Evolutionary conservation across 2,113 vertebrate species (phyloP), one percentile per base, ranked within the genome.

Genomic region (Charina bottae): DNA sequence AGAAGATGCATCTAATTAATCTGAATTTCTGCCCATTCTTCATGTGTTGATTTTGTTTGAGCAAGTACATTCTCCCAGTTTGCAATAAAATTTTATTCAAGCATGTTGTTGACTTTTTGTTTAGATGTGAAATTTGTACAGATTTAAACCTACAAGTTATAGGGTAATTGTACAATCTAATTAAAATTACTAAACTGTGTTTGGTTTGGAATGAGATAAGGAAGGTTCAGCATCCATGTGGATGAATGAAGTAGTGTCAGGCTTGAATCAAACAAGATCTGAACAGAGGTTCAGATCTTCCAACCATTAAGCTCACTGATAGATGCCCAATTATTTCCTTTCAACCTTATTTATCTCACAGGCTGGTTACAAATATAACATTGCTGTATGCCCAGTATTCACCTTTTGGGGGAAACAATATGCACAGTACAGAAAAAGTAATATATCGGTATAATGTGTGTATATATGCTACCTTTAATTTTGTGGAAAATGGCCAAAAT

Each of bases 1-100:
- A 92, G 89, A 95, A 93, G 92, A 96, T 90, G 1, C 0, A 83
- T 49, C 87, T 93, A 93, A 11, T 91, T 95, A 87, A 83, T 93
- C 21, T 55, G 90, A 26, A 60, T 87, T 60, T 90, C 56, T 85
- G 90, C 90, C 46, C 93, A 53, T 92, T 64, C 83, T 78, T 92
- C n/a, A 49, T 83, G 86, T 88, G 21, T 94, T 96, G 83, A 26
- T 86, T 92, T 92, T 7, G 17, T 96, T 93, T 92, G 56, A 72
- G 92, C 94, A n/a, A n/a, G n/a, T n/a, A n/a, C n/a, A 85, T 85
- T 28, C 62, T 94, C 95, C 88, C 15, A 92, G 93, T 0, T 55
- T 6, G 92, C 78, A 94, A 92, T 92, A 90, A 58, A 42, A 59
- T 59, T 90, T 42, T 95, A 83, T 83, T 55, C 37, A 53, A 62